Base-by-base conservation (phyloP, 1,140 invertebrate species). In the Drosophila rufa region DNA sequence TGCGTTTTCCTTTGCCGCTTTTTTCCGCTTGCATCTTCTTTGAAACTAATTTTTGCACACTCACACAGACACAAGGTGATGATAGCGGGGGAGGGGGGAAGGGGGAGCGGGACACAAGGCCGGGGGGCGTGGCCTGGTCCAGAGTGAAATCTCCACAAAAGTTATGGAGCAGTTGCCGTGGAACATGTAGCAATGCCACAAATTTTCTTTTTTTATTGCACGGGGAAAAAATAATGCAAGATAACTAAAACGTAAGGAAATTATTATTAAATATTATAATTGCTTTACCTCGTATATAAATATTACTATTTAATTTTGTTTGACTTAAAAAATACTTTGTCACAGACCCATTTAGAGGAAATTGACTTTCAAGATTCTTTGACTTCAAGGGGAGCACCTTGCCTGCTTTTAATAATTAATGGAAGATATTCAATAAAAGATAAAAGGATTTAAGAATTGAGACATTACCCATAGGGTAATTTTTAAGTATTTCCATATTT, bases 81-180 rank as follows among this genome's bases (percentile, higher is more conserved):
- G 77, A 57, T 67, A 57, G 46, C 12, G 74, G 53, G 25, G 33
- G 40, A 22, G 25, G 17, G 17, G 12, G 17, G 15, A 3, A 25
- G 25, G 27, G 11, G 45, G 12, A n/a, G 36, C 36, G 15, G 36
- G 7, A 30, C 36, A 40, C 53, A 56, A 56, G 53, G 53, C 53
- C 36, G 53, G 66, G 38, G 40, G 66, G 67, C 68, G 68, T 71
- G 59, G 42, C 67, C 65, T 57, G 51, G 62, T 51, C 68, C 42
- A 57, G 56, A 85, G 85, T 84, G 61, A 90, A 90, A 90, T 90
- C 83, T 84, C 71, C 75, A 68, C 56, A 79, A 85, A 90, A 90
- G 85, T 90, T 85, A 90, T 84, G 85, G 84, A 83, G 80, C 84
- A 83, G 77, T 78, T 65, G 61, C 65, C 68, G 51, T 62, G 76